Evolutionary conservation across 2,888 invertebrate genomes (phyloP), one percentile per base, ranked within the genome.

Genomic region (Euplexia lucipara): DNA sequence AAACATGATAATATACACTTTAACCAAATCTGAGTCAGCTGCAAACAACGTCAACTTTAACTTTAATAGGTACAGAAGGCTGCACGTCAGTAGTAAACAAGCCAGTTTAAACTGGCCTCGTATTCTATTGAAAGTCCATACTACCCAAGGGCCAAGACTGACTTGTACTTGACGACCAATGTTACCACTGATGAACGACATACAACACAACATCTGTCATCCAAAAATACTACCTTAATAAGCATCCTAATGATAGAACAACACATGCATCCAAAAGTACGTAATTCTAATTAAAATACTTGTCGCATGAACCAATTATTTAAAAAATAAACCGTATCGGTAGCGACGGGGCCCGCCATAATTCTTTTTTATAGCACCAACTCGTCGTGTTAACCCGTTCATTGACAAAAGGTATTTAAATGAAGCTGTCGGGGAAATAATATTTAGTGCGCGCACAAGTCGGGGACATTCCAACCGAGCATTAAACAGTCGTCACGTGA

Each of bases 361-460:
- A 92, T 84, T 95, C 95, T 95, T 94, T 94, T 95, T 94, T 94
- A 94, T 94, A 88, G 90, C 88, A 82, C 78, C 83, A 81, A 82
- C 81, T 83, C 85, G 88, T 86, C 91, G 87, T 90, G 89, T 90
- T 91, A 95, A 95, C 95, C 95, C 95, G 93, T 94, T 93, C 92
- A 92, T 93, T 94, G 95, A 95, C 95, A 95, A 95, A 95, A 95
- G 95, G 94, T 93, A 95, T 95, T 95, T 95, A 95, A 95, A 95
- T 95, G 88, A 94, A 95, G 91, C 94, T 95, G 95, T 95, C 95
- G 86, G 77, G 87, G 86, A 87, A 88, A 86, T 89, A 79, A 94
- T 94, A 95, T 95, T 95, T 94, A 95, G 91, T 93, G 94, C 91
- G 85, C 75, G 82, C 84, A 86, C 86, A 87, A 81, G 69, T 79